A percentile compares a stretch with the other conserved stretches of the same genome.
Conservation (phyloP, 2,797 vertebrate genomes). For the Girardinus metallicus region DNA sequence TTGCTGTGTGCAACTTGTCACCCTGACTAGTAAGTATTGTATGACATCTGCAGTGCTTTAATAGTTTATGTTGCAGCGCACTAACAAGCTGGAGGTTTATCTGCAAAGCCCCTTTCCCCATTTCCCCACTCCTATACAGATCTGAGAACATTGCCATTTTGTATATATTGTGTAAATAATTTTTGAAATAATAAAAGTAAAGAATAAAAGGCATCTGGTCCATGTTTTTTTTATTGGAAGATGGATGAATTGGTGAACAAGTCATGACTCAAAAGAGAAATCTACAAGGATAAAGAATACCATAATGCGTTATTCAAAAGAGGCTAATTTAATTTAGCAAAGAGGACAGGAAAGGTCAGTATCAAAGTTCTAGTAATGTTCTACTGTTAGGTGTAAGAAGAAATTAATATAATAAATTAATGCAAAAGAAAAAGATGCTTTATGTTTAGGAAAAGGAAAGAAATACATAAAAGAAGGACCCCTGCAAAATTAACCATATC, state of each 20-base stretch:
- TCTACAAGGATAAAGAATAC: background rate
- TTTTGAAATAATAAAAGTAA: conserved; percentile 76
- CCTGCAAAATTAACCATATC: background rate
- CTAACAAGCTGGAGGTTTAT: conserved; percentile 73
- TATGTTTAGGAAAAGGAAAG: background rate
- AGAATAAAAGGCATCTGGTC: conserved; percentile 32
- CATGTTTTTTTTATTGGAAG: background rate
- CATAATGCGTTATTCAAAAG: background rate
- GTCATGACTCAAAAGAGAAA: background rate
- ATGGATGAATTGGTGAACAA: background rate
- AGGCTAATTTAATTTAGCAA: background rate
- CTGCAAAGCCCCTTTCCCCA: conserved; percentile 32
- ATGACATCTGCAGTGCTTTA: conserved; percentile 66
- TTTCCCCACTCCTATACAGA: conserved; percentile 45
- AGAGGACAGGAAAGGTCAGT: background rate
- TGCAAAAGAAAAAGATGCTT: background rate
- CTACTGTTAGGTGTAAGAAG: background rate
- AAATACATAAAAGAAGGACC: background rate
- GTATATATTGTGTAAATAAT: conserved; percentile 77
- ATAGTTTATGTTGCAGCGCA: conserved; percentile 77
- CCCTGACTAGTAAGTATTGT: conserved; percentile 78
- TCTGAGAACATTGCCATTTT: conserved; percentile 75
- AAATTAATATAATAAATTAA: background rate
- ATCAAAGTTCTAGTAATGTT: background rate
- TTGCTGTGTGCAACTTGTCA: conserved; percentile 66